These are phyloP conservation scores for Oenanthe melanoleuca DNA, from an alignment of 2,113 vertebrate genomes.

Conservation along the genomic window DNA sequence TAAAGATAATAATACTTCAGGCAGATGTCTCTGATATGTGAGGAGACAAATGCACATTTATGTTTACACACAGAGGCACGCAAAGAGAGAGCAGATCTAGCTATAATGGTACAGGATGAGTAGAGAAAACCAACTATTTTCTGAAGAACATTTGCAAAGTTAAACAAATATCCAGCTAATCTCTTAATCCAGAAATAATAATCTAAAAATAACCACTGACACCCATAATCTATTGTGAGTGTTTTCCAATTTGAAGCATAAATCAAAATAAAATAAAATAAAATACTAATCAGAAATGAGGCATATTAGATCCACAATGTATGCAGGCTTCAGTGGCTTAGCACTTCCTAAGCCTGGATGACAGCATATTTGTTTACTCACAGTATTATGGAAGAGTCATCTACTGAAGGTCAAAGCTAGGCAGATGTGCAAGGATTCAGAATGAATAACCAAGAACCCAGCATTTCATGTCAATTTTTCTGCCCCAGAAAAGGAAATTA, in stretches of 20 bases:
- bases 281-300: constrained; percentile 42
- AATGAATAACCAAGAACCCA: background rate
- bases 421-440: constrained; percentile 28
- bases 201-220: constrained; percentile 41
- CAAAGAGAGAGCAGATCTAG: background rate
- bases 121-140: constrained; percentile 15
- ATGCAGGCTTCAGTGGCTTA: constrained; percentile 45
- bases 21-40: background rate
- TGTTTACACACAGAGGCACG: background rate
- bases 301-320: background rate
- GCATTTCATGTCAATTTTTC: background rate
- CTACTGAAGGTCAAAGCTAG: constrained; percentile 48
- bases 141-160: background rate
- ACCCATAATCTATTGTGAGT: background rate
- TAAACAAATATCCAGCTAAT: constrained; percentile 29
- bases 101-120: background rate
- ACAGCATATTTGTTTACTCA: constrained; percentile 32
- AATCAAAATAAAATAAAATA: constrained; percentile 40
- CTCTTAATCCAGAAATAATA: background rate
- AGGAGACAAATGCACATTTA: background rate
- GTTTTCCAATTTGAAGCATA: background rate
- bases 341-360: constrained; percentile 43
- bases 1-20: background rate
- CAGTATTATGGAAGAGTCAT: constrained; percentile 33
- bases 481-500: background rate